Evolutionary conservation across 1,140 invertebrate genomes (phyloP).

Genomic region (Varroa destructor): DNA sequence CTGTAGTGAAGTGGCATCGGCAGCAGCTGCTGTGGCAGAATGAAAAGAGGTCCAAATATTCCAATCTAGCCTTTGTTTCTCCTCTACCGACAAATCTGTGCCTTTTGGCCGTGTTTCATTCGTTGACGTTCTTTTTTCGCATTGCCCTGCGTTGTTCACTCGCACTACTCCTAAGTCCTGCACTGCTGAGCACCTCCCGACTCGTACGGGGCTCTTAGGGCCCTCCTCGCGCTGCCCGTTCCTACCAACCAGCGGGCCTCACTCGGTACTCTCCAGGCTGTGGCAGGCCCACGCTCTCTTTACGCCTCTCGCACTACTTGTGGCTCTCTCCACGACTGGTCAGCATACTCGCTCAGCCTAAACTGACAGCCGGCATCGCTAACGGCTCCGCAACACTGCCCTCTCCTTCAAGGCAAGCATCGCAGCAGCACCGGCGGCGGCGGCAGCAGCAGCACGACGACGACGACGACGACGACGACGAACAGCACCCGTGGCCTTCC

Average conservation of each 20-base stretch:
- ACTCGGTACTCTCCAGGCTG: background rate
- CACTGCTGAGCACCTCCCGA: slow-evolving; percentile 6
- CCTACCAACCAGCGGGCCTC: background rate
- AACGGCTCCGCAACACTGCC: slow-evolving; percentile 23
- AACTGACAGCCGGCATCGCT: slow-evolving; percentile 21
- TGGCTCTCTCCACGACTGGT: slow-evolving; percentile 7
- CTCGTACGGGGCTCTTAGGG: background rate
- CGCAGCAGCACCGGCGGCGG: too few relatives aligned
- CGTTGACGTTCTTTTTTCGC: too few relatives aligned
- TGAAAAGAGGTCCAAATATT: too few relatives aligned
- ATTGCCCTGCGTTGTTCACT: background rate
- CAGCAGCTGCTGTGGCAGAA: too few relatives aligned
- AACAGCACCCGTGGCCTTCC: too few relatives aligned
- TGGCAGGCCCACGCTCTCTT: slow-evolving; percentile 1
- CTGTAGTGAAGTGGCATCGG: too few relatives aligned
- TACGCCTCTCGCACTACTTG: background rate
- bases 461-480: too few relatives aligned
- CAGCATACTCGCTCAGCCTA: slow-evolving; percentile 15
- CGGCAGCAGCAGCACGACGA: too few relatives aligned
- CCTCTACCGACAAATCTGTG: too few relatives aligned
- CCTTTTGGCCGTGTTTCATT: too few relatives aligned
- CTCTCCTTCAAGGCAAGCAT: background rate
- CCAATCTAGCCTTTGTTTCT: too few relatives aligned
- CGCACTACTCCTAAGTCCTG: background rate
- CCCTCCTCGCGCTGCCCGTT: background rate